These are phyloP conservation scores for Abramis brama DNA, from an alignment of 2,113 vertebrate genomes.

Conservation along the genomic window DNA sequence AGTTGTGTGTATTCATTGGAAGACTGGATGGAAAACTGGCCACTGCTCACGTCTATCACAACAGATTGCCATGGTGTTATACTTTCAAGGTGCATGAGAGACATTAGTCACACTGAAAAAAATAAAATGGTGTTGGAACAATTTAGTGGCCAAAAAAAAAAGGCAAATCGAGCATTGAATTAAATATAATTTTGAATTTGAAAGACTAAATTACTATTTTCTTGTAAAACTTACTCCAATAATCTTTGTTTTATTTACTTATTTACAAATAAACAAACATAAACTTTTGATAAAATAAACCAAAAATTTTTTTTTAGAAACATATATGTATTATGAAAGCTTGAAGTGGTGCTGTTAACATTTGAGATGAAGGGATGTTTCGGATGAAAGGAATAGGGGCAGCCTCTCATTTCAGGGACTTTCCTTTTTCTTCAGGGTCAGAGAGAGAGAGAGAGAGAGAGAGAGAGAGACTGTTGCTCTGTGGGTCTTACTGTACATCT, in stretches of 20 bases:
- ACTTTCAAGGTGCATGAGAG: not conserved
- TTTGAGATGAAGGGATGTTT: constrained; percentile 19
- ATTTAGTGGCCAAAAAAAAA: no score
- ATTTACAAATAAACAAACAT: no score
- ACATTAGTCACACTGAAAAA: not conserved
- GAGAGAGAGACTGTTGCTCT: constrained; percentile 28
- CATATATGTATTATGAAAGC: not conserved
- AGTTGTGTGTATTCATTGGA: not conserved
- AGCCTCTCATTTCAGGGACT: constrained; percentile 54
- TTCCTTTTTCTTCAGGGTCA: constrained; percentile 39
- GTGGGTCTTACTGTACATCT: constrained; percentile 28
- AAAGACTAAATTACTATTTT: no score
- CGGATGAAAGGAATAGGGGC: constrained; percentile 35
- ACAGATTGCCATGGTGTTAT: not conserved
- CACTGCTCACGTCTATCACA: not conserved
- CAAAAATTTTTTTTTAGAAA: not conserved
- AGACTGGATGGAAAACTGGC: not conserved
- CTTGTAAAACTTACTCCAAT: no score
- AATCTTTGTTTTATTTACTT: no score
- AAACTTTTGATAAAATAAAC: no score
- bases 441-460: not conserved
- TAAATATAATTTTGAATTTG: no score
- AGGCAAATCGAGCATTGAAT: no score
- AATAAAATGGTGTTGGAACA: no score
- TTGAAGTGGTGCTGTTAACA: constrained; percentile 1